These are phyloP conservation scores for Phocides pigmalion DNA, from an alignment of 1,140 invertebrate genomes.

Conservation along the genomic window DNA sequence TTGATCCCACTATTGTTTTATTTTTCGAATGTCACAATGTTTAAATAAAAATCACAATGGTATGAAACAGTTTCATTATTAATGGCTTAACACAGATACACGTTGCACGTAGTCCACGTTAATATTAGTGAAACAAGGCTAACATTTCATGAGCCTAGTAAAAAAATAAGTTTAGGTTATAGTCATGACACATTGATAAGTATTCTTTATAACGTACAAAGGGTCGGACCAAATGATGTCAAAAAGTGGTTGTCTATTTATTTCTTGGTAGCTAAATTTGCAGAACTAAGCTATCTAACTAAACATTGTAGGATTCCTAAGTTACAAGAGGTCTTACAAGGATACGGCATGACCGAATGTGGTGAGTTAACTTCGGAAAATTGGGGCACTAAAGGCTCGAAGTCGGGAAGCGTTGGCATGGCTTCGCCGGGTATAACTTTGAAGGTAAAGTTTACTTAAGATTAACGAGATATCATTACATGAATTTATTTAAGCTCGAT, in stretches of 20 bases:
- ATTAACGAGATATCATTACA: constrained; percentile 47
- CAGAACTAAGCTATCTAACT: neutral
- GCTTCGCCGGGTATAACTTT: constrained; percentile 55
- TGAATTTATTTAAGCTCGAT: constrained; percentile 33
- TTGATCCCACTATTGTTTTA: constrained; percentile 18
- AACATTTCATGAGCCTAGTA: too few species aligned
- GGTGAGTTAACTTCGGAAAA: constrained; percentile 70
- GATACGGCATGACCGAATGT: constrained; percentile 84
- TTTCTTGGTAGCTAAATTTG: too few species aligned
- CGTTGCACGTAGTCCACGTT: too few species aligned
- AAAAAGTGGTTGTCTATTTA: too few species aligned
- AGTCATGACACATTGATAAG: too few species aligned
- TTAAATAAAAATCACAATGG: constrained; percentile 8
- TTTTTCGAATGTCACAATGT: constrained; percentile 5
- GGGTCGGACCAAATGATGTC: too few species aligned
- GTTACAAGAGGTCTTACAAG: constrained; percentile 71
- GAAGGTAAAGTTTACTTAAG: constrained; percentile 52
- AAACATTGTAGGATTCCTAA: constrained; percentile 64
- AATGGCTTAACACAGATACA: too few species aligned
- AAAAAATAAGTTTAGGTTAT: too few species aligned
- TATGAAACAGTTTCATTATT: too few species aligned
- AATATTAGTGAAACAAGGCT: too few species aligned
- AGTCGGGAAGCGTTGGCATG: constrained; percentile 60
- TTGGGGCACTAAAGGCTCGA: constrained; percentile 51
- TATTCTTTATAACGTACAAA: too few species aligned